A percentile compares a stretch with the other conserved stretches of the same genome.
These are phyloP conservation scores for Drosophila hydei DNA, from an alignment of 1,140 invertebrate genomes.

Conservation along the genomic window DNA sequence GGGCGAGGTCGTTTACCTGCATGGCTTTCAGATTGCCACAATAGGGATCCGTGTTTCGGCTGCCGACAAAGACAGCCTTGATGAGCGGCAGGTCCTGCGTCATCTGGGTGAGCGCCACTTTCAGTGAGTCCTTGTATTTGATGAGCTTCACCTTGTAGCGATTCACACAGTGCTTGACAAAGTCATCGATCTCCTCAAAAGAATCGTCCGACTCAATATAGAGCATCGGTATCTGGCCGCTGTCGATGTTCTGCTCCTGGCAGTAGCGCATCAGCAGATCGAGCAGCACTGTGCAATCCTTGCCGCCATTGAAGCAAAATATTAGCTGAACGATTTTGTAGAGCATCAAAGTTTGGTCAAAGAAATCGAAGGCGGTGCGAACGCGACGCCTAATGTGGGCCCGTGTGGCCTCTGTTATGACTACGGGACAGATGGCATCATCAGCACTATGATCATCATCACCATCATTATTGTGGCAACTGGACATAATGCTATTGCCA, in stretches of 20 bases:
- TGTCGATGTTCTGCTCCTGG: constrained; percentile 43
- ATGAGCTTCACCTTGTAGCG: constrained; percentile 91
- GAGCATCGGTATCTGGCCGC: constrained; percentile 86
- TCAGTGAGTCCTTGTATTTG: constrained; percentile 89
- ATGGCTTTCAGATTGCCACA: constrained; percentile 88
- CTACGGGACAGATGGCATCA: not conserved
- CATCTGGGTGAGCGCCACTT: constrained; percentile 87
- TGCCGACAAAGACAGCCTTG: constrained; percentile 95
- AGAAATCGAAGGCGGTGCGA: constrained; percentile 48
- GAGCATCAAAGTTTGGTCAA: constrained; percentile 84
- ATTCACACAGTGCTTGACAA: constrained; percentile 89
- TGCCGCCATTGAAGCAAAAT: constrained; percentile 98
- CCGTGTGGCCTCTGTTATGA: constrained; percentile 9
- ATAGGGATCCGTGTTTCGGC: constrained; percentile 92
- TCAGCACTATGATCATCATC: not conserved
- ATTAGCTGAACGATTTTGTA: constrained; percentile 90
- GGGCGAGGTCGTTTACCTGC: constrained; percentile 87
- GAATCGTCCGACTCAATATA: constrained; percentile 91
- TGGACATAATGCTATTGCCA: constrained; percentile 8
- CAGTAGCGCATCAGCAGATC: constrained; percentile 86
- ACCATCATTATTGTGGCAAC: not conserved
- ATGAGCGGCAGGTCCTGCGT: constrained; percentile 87
- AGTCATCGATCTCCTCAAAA: constrained; percentile 94
- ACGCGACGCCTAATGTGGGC: constrained; percentile 34
- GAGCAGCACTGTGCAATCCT: constrained; percentile 97